Percentiles rank a stretch among this genome's conserved stretches.
Conservation (phyloP, 2,797 vertebrate species). For the Cacajao melanocephalus region DNA sequence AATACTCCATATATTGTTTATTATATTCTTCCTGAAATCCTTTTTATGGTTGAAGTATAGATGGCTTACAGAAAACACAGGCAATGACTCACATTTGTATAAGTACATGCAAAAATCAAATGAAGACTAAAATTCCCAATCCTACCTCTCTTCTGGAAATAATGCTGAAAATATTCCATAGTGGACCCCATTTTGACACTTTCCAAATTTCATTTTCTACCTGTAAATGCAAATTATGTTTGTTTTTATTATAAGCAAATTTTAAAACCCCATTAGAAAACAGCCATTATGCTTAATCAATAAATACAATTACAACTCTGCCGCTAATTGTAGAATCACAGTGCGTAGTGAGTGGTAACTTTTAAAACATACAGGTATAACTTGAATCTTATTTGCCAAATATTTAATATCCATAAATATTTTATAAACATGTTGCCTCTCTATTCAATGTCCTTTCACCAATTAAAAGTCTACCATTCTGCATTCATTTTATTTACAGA, state of each 20-base stretch:
- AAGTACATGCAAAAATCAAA: neutral
- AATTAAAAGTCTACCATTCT: neutral
- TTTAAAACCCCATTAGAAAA: neutral
- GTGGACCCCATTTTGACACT: neutral
- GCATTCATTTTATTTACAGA: neutral
- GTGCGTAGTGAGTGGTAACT: neutral
- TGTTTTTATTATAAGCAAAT: neutral
- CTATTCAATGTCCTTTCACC: neutral
- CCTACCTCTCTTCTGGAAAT: neutral
- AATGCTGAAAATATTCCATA: constrained; percentile 13
- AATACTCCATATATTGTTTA: neutral
- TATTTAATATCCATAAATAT: neutral
- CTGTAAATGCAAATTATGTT: neutral
- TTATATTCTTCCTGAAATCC: neutral
- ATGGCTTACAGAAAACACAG: neutral
- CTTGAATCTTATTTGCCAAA: neutral
- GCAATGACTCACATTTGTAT: neutral
- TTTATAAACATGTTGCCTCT: neutral
- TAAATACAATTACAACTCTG: neutral
- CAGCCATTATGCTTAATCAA: neutral
- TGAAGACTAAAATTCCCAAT: constrained; percentile 24
- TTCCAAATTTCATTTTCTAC: constrained; percentile 31
- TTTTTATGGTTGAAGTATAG: neutral
- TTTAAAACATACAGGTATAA: neutral
- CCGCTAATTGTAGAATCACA: neutral